Conservation (phyloP, 2,797 vertebrate genomes). For the Phalanger gymnotis region DNA sequence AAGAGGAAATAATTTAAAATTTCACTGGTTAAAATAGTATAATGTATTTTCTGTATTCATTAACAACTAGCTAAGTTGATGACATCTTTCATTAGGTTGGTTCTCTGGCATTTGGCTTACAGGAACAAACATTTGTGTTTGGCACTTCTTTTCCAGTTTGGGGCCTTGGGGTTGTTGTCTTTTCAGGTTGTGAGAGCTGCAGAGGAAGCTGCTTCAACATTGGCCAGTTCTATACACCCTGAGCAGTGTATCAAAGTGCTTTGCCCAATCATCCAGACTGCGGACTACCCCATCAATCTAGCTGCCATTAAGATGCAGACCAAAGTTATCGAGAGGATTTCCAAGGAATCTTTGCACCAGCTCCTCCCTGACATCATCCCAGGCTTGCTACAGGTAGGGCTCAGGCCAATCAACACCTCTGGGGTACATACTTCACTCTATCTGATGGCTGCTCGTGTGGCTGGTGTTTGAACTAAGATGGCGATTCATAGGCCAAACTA, state of each 20-base stretch:
- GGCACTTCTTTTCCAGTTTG: constrained; percentile 2
- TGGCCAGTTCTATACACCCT: constrained; percentile 96
- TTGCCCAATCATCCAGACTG: constrained; percentile 98
- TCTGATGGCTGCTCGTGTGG: neutral
- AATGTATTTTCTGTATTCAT: neutral
- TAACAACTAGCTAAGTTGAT: neutral
- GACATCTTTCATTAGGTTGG: accelerated
- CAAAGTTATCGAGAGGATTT: constrained; percentile 96
- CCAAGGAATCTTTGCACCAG: constrained; percentile 93
- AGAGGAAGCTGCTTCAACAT: constrained; percentile 94
- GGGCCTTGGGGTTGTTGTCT: neutral
- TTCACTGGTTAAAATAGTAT: neutral
- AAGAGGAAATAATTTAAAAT: neutral
- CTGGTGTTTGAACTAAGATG: neutral
- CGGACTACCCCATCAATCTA: constrained; percentile 98
- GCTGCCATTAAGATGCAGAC: constrained; percentile 99
- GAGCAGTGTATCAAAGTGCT: constrained; percentile 99
- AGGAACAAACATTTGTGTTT: neutral
- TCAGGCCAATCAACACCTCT: neutral
- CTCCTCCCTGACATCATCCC: constrained; percentile 97
- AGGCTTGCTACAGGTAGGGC: constrained; percentile 94
- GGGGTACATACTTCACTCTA: neutral
- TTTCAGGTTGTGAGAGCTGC: constrained; percentile 96
- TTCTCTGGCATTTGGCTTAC: neutral
- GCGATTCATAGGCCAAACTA: neutral